Base-by-base conservation (phyloP, 2,797 vertebrate species). In the Yasuhikotakia modesta region DNA sequence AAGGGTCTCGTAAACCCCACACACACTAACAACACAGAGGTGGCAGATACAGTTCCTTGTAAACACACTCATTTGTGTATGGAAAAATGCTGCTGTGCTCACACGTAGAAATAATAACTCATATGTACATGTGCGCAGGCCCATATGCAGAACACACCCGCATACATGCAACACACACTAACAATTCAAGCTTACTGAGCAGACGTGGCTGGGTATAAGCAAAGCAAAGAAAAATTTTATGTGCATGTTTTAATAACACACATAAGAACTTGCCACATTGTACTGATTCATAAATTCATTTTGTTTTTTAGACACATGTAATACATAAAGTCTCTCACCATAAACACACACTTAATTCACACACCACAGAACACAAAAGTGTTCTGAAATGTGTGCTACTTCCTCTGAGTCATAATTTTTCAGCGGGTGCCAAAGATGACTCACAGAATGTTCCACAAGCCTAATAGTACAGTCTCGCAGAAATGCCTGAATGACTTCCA, bases 371-470 rank as follows among this genome's bases (percentile, higher is more conserved):
- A 71, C 65, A 81, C 76, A 80, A 79, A 76, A 84, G 84, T 75
- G 66, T 73, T 93, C 86, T 91, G 89, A 88, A 90, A 89, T 87
- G 80, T 87, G 79, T 57, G 75, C 90, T 87, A 89, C 88, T 86
- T 89, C 84, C 90, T 94, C 92, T 97, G 95, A 97, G 91, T 97
- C 95, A 97, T 88, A 79, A 11, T 90, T 89, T 68, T 93, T 88
- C 88, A 91, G 91, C 91, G 13, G 87, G 85, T 80, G 91, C 92
- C 86, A 91, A 92, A 90, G 93, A 95, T 96, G 95, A 96, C 90
- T 96, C 93, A 95, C 90, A 94, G 90, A 81, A 91, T 91, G 85
- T 94, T 93, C 92, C 92, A 90, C 89, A 90, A 87, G 82, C 55
- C 83, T 79, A 88, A 89, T 88, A 87, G 84, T 80, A 84, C 85